Conservation (phyloP, 2,888 invertebrate genomes). For the Patella caerulea region DNA sequence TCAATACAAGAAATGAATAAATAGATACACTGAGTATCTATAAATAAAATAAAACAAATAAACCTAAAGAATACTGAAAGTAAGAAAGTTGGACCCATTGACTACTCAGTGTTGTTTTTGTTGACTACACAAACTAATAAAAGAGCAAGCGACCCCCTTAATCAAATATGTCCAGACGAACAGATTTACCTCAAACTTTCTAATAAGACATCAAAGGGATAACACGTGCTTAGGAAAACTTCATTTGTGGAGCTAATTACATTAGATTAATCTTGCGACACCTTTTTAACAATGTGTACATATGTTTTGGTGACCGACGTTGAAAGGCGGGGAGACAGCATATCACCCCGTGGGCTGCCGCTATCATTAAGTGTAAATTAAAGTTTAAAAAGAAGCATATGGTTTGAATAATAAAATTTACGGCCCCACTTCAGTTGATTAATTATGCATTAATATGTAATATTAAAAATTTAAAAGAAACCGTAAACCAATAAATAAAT, state of each 20-base stretch:
- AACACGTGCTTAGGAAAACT: conserved; percentile 5
- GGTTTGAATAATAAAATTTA: too few species aligned
- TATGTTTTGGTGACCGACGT: neutral
- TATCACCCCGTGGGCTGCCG: neutral
- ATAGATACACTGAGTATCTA: neutral
- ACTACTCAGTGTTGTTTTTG: neutral
- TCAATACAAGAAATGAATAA: neutral
- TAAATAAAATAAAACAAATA: conserved; percentile 5
- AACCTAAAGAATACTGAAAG: neutral
- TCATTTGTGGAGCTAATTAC: neutral
- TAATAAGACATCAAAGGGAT: conserved; percentile 2
- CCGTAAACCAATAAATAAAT: too few species aligned
- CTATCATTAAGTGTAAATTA: neutral
- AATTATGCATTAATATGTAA: too few species aligned
- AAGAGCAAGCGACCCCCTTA: neutral
- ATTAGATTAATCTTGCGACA: conserved; percentile 3
- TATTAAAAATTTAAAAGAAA: too few species aligned
- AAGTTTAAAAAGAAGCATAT: too few species aligned
- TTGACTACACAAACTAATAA: conserved; percentile 9
- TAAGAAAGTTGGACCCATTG: neutral
- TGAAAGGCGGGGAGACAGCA: neutral
- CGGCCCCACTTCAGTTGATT: too few species aligned
- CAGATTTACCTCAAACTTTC: conserved; percentile 2
- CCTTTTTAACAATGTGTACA: neutral
- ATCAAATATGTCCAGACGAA: conserved; percentile 5